Evolutionary conservation across 2,113 vertebrate species (phyloP).

Genomic region (Myodes glareolus): DNA sequence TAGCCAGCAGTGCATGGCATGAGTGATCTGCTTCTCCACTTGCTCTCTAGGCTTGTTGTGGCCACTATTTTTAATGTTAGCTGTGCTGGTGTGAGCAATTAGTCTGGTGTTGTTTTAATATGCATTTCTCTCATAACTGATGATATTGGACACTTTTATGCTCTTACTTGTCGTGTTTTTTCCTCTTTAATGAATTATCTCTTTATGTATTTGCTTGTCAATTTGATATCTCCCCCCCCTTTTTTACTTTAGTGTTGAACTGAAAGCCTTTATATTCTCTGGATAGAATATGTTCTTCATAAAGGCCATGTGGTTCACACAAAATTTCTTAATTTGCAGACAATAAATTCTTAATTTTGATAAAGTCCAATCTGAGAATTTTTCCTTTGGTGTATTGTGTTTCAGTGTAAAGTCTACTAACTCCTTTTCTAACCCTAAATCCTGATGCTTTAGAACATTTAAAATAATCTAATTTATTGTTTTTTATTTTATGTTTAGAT

Average conservation of each 20-base stretch:
- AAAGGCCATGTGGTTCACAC: background rate
- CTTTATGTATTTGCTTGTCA: background rate
- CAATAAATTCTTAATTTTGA: background rate
- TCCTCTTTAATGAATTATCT: background rate
- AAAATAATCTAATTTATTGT: background rate
- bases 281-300: background rate
- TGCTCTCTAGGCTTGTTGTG: background rate
- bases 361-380: background rate
- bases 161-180: background rate
- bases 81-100: background rate
- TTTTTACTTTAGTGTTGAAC: background rate
- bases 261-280: background rate
- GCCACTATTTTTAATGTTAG: background rate
- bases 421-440: background rate
- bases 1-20: background rate
- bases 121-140: background rate
- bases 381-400: background rate
- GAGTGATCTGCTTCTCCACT: background rate
- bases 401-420: slow-evolving; percentile 34
- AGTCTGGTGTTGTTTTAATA: background rate
- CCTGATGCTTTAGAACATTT: background rate
- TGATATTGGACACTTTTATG: background rate
- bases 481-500: background rate
- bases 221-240: background rate
- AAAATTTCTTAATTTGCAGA: background rate